Conservation (phyloP, 2,888 invertebrate species). For the Petrolisthes manimaculis region DNA sequence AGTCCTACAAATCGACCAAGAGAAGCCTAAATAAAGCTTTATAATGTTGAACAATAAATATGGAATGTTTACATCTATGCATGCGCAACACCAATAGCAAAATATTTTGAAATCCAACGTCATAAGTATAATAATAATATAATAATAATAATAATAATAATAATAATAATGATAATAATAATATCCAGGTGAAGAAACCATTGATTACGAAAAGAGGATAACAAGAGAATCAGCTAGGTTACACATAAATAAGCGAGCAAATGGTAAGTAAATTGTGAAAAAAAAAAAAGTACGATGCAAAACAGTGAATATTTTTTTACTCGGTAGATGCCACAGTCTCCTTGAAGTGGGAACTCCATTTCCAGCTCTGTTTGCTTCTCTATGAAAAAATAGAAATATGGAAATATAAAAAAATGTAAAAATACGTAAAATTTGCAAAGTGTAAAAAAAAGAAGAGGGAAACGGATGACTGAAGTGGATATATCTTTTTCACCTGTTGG, state of each 20-base stretch:
- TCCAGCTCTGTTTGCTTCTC: slow-evolving; percentile 65
- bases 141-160: slow-evolving; percentile 16
- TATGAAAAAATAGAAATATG: slow-evolving; percentile 65
- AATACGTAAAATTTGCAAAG: slow-evolving; percentile 44
- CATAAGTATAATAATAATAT: slow-evolving; percentile 22
- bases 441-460: slow-evolving; percentile 46
- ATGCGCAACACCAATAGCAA: slow-evolving; percentile 61
- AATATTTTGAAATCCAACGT: slow-evolving; percentile 52
- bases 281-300: slow-evolving; percentile 60
- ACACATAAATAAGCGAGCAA: slow-evolving; percentile 59
- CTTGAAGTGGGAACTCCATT: slow-evolving; percentile 65
- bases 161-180: neutral
- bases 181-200: slow-evolving; percentile 48
- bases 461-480: slow-evolving; percentile 43
- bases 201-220: slow-evolving; percentile 53
- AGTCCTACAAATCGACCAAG: slow-evolving; percentile 48
- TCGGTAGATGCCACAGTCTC: slow-evolving; percentile 64
- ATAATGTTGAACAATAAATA: slow-evolving; percentile 51
- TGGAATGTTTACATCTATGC: slow-evolving; percentile 51
- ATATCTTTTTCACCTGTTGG: slow-evolving; percentile 28
- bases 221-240: slow-evolving; percentile 53
- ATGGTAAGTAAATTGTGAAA: slow-evolving; percentile 59
- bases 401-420: slow-evolving; percentile 62
- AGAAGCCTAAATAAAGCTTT: slow-evolving; percentile 58
- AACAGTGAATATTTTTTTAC: slow-evolving; percentile 64